Base-by-base conservation (phyloP, 2,113 vertebrate species). In the Clupea harengus region DNA sequence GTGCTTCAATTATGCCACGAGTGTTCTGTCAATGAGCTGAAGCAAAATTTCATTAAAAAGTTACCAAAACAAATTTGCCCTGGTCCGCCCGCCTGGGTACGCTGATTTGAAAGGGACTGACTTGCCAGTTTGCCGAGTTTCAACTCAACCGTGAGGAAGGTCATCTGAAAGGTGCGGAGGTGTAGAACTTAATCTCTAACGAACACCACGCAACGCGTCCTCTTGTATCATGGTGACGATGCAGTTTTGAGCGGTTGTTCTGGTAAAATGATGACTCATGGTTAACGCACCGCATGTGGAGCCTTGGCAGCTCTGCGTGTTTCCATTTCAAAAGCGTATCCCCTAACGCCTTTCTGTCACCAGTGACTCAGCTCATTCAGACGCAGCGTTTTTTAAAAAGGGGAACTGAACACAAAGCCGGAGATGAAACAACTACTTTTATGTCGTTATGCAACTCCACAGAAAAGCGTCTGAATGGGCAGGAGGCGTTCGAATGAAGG, bases 1-100 rank as follows among this genome's bases (percentile, higher is more conserved):
- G 64, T 9, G n/a, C n/a, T 67, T 67, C 25, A 67, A 67, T 67
- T 67, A 67, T 10, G 11, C 64, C 64, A 67, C 10, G n/a, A 67
- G n/a, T 67, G 64, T 28, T 67, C 64, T 13, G 25, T 67, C 64
- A 28, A 67, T 25, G 64, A 67, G n/a, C 64, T 67, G 64, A 67
- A 67, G n/a, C n/a, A 10, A 67, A 67, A 67, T 67, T n/a, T 67
- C 64, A 67, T 67, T 67, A 67, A 67, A 28, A 67, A 67, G 64
- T 67, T 67, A 67, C n/a, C 64, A 67, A 28, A 67, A 67, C 64
- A 67, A 67, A 67, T 67, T 11, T 67, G n/a, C 9, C 9, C 64
- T 67, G 11, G 64, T 25, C 20, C 39, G 39, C 39, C n/a, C 10
- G 60, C n/a, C 60, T 25, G n/a, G 25, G 25, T 28, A 10, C 25